phyloP scores from a whole-genome alignment of 2,113 vertebrate species.

The Pluvianellus socialis region DNA sequence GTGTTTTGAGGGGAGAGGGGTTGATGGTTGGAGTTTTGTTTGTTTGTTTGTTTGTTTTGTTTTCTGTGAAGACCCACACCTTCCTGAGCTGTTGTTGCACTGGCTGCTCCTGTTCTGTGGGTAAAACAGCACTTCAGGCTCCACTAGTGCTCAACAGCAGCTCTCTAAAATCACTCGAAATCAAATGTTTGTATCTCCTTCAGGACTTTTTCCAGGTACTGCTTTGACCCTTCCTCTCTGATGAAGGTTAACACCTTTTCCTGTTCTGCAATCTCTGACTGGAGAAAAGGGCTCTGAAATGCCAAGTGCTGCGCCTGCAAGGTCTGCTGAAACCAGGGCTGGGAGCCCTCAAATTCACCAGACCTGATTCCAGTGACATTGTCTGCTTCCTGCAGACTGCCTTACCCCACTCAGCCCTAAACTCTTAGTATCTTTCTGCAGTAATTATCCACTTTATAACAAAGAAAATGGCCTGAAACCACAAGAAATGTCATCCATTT shows the following conservation, averaged over 20 bases:
- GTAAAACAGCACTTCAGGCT: background rate
- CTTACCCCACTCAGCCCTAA: background rate
- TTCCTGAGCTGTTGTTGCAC: background rate
- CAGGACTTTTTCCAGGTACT: background rate
- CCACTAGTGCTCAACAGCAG: background rate
- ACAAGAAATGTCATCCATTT: background rate
- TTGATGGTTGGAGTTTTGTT: background rate
- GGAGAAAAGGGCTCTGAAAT: background rate
- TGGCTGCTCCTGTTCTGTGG: background rate
- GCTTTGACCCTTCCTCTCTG: background rate
- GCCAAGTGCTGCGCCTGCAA: background rate
- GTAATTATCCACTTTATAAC: background rate
- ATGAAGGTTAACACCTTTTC: background rate
- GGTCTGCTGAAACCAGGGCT: background rate
- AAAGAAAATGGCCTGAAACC: background rate
- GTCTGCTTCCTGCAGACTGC: background rate
- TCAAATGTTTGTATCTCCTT: background rate
- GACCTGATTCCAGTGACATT: background rate
- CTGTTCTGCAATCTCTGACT: background rate
- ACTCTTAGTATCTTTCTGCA: background rate
- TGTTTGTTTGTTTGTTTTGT: background rate
- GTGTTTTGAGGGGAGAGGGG: background rate
- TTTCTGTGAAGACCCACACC: background rate
- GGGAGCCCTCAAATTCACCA: background rate
- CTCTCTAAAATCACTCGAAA: background rate